Base-by-base conservation (phyloP, 2,797 vertebrate species). In the Betta splendens region DNA sequence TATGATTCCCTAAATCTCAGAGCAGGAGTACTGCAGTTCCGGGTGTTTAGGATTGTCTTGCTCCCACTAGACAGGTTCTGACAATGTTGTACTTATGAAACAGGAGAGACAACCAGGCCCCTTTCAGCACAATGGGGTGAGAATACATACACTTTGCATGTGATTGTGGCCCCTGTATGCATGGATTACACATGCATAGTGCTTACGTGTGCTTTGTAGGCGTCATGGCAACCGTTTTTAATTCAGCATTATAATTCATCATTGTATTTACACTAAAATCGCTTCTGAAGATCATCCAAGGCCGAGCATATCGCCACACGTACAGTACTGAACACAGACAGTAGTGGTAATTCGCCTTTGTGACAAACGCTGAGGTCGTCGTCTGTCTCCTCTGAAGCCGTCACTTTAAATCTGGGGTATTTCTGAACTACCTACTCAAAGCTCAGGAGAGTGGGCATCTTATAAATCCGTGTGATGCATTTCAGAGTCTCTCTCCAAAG, bases 1-100 rank as follows among this genome's bases (percentile, higher is more conserved):
- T 71, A 77, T 85, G 75, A 44, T 20, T 71, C 56, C 44, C 49
- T 56, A 69, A 83, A 83, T 80, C 62, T 78, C 45, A 37, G 55
- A 50, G 43, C 48, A 66, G 52, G 26, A 44, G 52, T 53, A 56
- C 21, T 54, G 58, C 43, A 37, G 50, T 75, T 77, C 52, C 45
- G 51, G 9, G 44, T 46, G 57, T 72, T 79, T 52, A 49, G 64
- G 44, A 61, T 75, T 48, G 7, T 46, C 43, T 29, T 3, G 5
- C 49, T 53, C 54, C 16, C 40, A 55, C 33, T 42, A 51, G 47
- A 47, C 25, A 45, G 46, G 45, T 39, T 68, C 43, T 75, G 64
- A 67, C 21, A 35, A 36, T 38, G 42, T 21, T 59, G 37, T 45
- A 22, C 16, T 26, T 66, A 58, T 64, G 36, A 82, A 69, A 55